Conservation (phyloP, 1,140 invertebrate species). For the Brachionus manjavacas region DNA sequence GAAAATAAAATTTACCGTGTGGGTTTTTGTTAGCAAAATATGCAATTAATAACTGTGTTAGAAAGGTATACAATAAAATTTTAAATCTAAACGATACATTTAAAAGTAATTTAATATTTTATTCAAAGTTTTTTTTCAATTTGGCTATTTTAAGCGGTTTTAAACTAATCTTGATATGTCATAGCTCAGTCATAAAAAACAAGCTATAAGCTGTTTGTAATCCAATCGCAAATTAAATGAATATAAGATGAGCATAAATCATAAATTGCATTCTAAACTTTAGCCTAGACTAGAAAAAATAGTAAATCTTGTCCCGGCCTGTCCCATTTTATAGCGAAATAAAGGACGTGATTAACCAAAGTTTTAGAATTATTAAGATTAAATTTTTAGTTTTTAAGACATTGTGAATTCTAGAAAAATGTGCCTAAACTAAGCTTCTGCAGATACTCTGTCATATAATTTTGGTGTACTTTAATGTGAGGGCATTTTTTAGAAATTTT, state of each 20-base stretch:
- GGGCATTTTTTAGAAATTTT: no score
- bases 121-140: not conserved
- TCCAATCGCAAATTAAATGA: slow-evolving; percentile 16
- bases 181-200: not conserved
- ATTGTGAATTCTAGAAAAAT: no score
- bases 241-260: not conserved
- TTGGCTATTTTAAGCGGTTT: slow-evolving; percentile 2
- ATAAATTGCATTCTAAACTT: not conserved
- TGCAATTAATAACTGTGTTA: not conserved
- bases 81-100: not conserved
- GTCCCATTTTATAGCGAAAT: not conserved
- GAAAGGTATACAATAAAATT: not conserved
- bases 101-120: slow-evolving; percentile 33
- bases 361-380: not conserved
- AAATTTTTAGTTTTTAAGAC: not conserved
- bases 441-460: no score
- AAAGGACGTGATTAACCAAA: not conserved
- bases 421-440: no score
- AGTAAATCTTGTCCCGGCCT: not conserved
- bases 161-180: slow-evolving; percentile 31
- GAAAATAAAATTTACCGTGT: not conserved
- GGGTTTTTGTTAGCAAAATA: not conserved
- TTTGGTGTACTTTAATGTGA: no score
- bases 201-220: slow-evolving; percentile 1
- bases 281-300: not conserved